These are phyloP conservation scores for Notothenia rossii DNA, from an alignment of 2,113 vertebrate genomes.

Conservation along the genomic window DNA sequence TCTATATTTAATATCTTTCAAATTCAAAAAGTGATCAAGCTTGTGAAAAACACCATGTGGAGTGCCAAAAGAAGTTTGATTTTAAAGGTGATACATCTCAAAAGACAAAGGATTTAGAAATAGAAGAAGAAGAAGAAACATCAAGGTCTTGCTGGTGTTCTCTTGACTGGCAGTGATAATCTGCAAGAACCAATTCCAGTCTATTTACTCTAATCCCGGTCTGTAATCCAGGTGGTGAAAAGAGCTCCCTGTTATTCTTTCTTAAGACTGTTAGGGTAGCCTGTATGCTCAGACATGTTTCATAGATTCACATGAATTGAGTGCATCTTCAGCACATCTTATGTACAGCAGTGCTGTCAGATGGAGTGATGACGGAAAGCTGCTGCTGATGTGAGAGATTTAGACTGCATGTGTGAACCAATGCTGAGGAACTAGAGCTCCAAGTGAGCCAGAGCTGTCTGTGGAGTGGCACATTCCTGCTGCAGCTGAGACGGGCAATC, in stretches of 20 bases:
- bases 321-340: constrained; percentile 35
- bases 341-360: constrained; percentile 32
- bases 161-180: not conserved
- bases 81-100: not conserved
- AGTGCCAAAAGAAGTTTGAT: not conserved
- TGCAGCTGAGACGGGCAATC: constrained; percentile 15
- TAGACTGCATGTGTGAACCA: constrained; percentile 50
- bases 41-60: not conserved
- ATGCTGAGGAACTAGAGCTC: constrained; percentile 50
- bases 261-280: not conserved
- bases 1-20: not conserved
- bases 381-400: constrained; percentile 78
- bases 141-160: not conserved
- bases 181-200: not conserved
- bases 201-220: not conserved
- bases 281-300: not conserved
- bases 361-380: constrained; percentile 60
- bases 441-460: constrained; percentile 42
- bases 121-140: not conserved
- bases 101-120: constrained; percentile 23
- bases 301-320: constrained; percentile 15
- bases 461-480: constrained; percentile 59
- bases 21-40: not conserved
- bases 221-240: not conserved
- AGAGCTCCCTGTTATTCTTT: not conserved